Evolutionary conservation across 2,113 vertebrate species (phyloP).

Genomic region (Varanus salvator): DNA sequence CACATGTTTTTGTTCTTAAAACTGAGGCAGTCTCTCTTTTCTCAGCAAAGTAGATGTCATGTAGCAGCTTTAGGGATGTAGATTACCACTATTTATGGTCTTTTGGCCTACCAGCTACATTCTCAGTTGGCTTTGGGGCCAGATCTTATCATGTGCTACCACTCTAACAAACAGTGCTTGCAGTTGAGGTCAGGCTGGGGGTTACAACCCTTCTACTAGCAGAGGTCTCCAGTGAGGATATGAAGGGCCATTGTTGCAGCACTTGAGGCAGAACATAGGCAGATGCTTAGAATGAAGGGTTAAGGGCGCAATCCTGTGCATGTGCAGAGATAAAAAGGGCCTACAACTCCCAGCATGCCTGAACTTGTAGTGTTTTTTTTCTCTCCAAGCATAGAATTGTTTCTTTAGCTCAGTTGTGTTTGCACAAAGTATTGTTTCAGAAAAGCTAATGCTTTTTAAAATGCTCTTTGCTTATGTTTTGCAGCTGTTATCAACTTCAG

Average conservation of each 20-base stretch:
- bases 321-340: not conserved
- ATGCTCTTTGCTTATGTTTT: constrained; percentile 32
- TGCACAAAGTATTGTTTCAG: not conserved
- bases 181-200: not conserved
- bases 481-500: constrained; percentile 92
- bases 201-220: not conserved
- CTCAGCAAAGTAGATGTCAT: not conserved
- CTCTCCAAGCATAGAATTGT: too few relatives aligned
- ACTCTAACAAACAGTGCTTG: not conserved
- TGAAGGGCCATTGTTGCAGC: not conserved
- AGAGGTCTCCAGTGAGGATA: not conserved
- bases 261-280: not conserved
- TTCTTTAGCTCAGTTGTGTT: not conserved
- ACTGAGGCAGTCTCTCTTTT: not conserved
- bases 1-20: not conserved
- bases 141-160: not conserved
- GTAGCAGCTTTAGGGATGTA: not conserved
- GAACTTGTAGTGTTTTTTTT: too few relatives aligned
- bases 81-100: too few relatives aligned
- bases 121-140: not conserved
- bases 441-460: not conserved
- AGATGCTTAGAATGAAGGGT: not conserved
- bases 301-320: not conserved
- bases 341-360: too few relatives aligned
- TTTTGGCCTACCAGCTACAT: not conserved